Conservation (phyloP, 2,888 invertebrate genomes). For the Rhingia campestris region DNA sequence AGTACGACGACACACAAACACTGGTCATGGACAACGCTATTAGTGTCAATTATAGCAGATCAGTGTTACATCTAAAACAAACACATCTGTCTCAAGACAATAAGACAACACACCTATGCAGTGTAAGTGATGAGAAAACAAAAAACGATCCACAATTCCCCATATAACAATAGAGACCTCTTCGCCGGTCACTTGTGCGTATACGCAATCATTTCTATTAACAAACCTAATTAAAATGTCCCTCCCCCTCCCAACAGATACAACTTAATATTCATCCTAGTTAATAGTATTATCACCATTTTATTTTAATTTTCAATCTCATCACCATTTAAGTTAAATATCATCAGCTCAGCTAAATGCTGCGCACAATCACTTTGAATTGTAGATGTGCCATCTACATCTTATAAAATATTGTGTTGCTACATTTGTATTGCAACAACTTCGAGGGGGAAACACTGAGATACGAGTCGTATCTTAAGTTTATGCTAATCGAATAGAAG, state of each 20-base stretch:
- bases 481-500: slow-evolving; percentile 60
- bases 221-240: not conserved
- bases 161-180: slow-evolving; percentile 18
- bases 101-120: slow-evolving; percentile 2
- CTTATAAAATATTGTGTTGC: slow-evolving; percentile 57
- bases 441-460: slow-evolving; percentile 3
- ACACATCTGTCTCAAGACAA: too few species aligned
- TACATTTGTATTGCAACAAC: slow-evolving; percentile 63
- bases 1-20: slow-evolving; percentile 1
- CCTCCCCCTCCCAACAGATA: not conserved
- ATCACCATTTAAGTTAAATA: slow-evolving; percentile 49
- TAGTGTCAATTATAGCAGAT: slow-evolving; percentile 3
- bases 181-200: slow-evolving; percentile 27
- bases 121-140: not conserved
- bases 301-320: slow-evolving; percentile 60
- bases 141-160: slow-evolving; percentile 19
- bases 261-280: slow-evolving; percentile 52
- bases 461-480: slow-evolving; percentile 31
- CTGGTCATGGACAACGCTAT: slow-evolving; percentile 17
- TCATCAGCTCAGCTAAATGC: slow-evolving; percentile 13
- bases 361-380: slow-evolving; percentile 26
- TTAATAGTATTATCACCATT: slow-evolving; percentile 53
- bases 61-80: not conserved
- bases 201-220: slow-evolving; percentile 42
- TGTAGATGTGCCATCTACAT: slow-evolving; percentile 26